Conservation (phyloP, 23 tunicate genomes). For the Trididemnum clinides region DNA sequence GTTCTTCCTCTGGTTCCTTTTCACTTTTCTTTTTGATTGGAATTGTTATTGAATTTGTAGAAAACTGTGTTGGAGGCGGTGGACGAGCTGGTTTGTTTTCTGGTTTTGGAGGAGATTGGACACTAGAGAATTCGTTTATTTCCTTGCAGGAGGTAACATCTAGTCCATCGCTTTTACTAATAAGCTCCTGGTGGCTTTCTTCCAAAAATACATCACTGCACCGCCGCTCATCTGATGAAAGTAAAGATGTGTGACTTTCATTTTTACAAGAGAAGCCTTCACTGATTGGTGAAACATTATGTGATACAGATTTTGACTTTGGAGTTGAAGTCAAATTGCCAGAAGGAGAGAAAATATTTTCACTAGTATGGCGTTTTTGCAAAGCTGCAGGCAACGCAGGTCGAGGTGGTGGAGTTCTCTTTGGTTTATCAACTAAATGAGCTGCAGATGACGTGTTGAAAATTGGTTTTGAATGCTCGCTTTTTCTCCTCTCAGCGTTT, state of each 20-base stretch:
- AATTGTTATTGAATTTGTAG: neutral
- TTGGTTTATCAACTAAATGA: constrained; percentile 5
- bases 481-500: neutral
- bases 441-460: neutral
- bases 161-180: neutral
- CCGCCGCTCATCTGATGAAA: neutral
- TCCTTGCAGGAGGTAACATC: neutral
- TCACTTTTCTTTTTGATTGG: neutral
- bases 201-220: neutral
- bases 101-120: neutral
- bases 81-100: constrained; percentile 39
- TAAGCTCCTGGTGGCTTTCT: neutral
- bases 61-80: neutral
- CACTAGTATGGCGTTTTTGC: constrained; percentile 24
- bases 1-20: neutral
- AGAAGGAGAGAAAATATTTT: neutral
- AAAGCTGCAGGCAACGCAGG: constrained; percentile 41
- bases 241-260: too few species aligned
- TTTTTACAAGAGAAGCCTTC: too few species aligned
- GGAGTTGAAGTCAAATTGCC: neutral
- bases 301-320: neutral
- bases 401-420: constrained; percentile 55
- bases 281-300: too few species aligned
- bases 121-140: neutral
- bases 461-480: neutral